These are phyloP conservation scores for Triplophysa tibetana DNA, from an alignment of 2,113 vertebrate species.

Conservation along the genomic window DNA sequence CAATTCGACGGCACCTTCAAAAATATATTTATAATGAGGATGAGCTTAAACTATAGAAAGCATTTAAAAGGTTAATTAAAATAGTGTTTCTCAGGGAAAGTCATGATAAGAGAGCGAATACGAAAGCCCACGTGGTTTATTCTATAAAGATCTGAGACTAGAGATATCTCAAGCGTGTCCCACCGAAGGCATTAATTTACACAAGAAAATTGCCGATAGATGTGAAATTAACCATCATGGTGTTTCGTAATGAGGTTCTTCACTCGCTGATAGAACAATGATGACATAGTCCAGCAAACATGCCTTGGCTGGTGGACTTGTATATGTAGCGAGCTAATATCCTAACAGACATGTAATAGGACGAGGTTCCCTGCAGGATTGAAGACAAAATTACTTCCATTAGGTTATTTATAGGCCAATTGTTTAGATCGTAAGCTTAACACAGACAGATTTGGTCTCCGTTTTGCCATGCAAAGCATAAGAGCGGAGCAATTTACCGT, in stretches of 20 bases:
- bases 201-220: slow-evolving; percentile 30
- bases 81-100: neutral
- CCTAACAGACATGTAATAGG: slow-evolving; percentile 11
- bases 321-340: neutral
- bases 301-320: neutral
- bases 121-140: neutral
- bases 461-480: neutral
- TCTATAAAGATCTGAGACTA: slow-evolving; percentile 7
- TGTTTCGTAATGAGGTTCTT: slow-evolving; percentile 35
- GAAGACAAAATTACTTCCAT: slow-evolving; percentile 12
- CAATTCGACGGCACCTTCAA: neutral
- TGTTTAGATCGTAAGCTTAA: slow-evolving; percentile 20
- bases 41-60: neutral
- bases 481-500: neutral
- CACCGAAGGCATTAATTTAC: slow-evolving; percentile 16
- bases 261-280: neutral
- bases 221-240: slow-evolving; percentile 23
- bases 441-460: neutral
- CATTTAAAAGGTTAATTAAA: slow-evolving; percentile 21
- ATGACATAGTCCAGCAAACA: slow-evolving; percentile 15
- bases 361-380: neutral
- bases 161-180: neutral
- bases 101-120: neutral
- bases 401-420: neutral
- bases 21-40: neutral